Percentiles rank a stretch among this genome's conserved stretches.
Conservation (phyloP, 2,797 vertebrate species). For the Hydrolagus colliei region DNA sequence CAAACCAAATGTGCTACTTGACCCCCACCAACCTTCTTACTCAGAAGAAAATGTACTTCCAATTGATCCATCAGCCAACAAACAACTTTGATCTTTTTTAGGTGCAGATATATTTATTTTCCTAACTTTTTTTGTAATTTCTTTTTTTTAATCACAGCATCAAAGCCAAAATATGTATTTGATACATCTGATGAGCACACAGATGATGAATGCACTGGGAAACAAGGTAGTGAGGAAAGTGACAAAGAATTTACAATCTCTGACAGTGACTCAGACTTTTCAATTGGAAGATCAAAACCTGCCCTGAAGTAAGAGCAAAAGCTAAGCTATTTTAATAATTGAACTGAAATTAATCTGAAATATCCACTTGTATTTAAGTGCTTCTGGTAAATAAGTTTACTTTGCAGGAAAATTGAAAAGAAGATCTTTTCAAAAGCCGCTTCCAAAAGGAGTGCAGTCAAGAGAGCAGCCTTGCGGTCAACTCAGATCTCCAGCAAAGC, state of each 20-base stretch:
- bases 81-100: neutral
- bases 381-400: neutral
- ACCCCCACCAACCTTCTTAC: too few species aligned
- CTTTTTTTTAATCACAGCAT: neutral
- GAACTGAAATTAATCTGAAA: neutral
- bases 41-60: too few species aligned
- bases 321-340: neutral
- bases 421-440: constrained; percentile 39
- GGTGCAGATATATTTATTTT: neutral
- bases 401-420: constrained; percentile 43
- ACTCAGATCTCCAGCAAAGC: neutral
- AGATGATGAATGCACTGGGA: constrained; percentile 37
- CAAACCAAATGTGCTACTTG: too few species aligned
- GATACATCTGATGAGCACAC: neutral
- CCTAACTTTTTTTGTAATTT: neutral
- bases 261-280: constrained; percentile 38
- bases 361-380: neutral
- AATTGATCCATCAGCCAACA: too few species aligned
- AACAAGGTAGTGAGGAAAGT: constrained; percentile 39
- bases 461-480: constrained; percentile 32
- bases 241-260: neutral
- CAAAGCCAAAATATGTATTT: constrained; percentile 5
- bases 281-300: constrained; percentile 43
- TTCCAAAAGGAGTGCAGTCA: constrained; percentile 31
- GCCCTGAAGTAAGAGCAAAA: constrained; percentile 31